Evolutionary conservation across 2,888 invertebrate species (phyloP), one percentile per base, ranked within the genome.

Genomic region (Spilosoma lubricipeda): DNA sequence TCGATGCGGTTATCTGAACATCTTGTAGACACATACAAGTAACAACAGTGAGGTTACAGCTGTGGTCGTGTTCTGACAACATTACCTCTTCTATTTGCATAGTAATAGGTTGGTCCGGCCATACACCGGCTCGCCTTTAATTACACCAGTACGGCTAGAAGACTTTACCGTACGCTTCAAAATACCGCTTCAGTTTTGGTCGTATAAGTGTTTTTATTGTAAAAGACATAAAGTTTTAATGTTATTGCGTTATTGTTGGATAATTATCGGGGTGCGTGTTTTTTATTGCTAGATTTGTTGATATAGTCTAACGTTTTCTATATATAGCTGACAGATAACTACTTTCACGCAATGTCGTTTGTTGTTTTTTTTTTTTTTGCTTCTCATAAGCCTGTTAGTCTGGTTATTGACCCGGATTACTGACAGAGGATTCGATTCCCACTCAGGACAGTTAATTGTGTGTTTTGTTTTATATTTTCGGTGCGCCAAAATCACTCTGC

Each of bases 11-110:
- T 84, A 84, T 84, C 84, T 73, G 65, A 67, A 79, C 79, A 84
- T 82, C 78, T 66, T 82, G 84, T 84, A 83, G 80, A 81, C 82
- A 83, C 77, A 82, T 77, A 83, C 77, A 76, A 79, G 78, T 80
- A 81, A 83, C 83, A 81, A 77, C 76, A 71, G 72, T 74, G 78
- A 75, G 70, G 77, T 79, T 79, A 81, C 75, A 75, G 67, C 63
- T 80, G 78, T 83, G 87, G 87, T 90, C 92, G 91, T 92, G 92
- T 88, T 84, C 82, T 84, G 84, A 85, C 87, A 86, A 89, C 92
- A 90, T 93, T 88, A 89, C 87, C 85, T 77, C 85, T 80, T 78
- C 85, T 91, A 94, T 94, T 94, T 93, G 93, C 94, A 94, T 94
- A 92, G 91, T 93, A 94, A 94, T 93, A 88, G 90, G 84, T 75